Evolutionary conservation across 2,888 invertebrate genomes (phyloP), one percentile per base, ranked within the genome.

Genomic region (Netelia inedita): DNA sequence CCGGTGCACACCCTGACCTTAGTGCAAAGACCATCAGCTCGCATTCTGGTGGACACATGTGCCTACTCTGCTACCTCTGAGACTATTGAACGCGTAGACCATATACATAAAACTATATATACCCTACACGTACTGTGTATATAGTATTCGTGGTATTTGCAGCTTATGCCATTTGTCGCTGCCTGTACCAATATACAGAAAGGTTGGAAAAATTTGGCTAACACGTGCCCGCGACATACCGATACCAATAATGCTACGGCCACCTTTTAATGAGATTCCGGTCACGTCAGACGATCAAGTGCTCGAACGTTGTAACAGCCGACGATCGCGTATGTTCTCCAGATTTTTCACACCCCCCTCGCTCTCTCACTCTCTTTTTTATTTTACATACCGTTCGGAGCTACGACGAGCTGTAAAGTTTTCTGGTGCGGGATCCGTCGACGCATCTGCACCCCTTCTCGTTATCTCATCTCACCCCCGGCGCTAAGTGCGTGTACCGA

Each of bases 251-350:
- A 57, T 19, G 19, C 16, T 21, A 57, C 57, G 16, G 57, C 19
- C 19, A 57, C 57, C 46, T 46, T 41, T 89, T 89, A 90, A 91
- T 90, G 89, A 89, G 89, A 91, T 91, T 91, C 90, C 72, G 59
- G 89, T 89, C 91, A 90, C 90, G 89, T 89, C 85, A 84, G 23
- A 43, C 68, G 55, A 87, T 88, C 86, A 82, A 86, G 85, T 86
- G 81, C 75, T 35, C 61, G 72, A 23, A 71, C 81, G 72, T 55
- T 28, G 43, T 63, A 63, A 50, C 73, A 46, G 41, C 75, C 65
- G 65, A 9, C 1, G 11, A 72, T 66, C 61, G 41, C 81, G 66
- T 61, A 53, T 82, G 65, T 73, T 68, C 68, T 66, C 74, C 83
- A 72, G 57, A 79, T 85, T 80, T 87, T 82, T 72, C 81, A 16